Evolutionary conservation across 2,797 vertebrate species (phyloP), one percentile per base, ranked within the genome.

Genomic region (Takifugu ocellatus): DNA sequence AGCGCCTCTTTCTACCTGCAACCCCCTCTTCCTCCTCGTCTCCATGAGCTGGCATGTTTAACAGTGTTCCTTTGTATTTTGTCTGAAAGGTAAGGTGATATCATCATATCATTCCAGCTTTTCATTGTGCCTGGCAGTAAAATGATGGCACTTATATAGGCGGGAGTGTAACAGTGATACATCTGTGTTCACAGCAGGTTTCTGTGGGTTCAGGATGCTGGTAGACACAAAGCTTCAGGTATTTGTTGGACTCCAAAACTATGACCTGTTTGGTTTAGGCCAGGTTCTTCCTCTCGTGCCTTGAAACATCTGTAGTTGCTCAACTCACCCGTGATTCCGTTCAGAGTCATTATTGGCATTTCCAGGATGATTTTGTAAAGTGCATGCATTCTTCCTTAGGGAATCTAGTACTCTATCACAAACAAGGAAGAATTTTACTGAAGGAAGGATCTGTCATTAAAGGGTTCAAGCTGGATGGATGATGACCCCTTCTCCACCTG

Each of bases 301-400:
- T 2, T 48, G 46, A 59, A 44, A 60, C 47, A 68, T 46, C 54
- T 70, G 52, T 26, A 42, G 5, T 5, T 50, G n/a, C 31, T 51
- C 15, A 66, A 47, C 54, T 33, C 49, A 62, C 69, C 63, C 57
- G 47, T 79, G 64, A 78, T 70, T 59, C 77, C 71, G 75, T 54
- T 66, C 54, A n/a, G 29, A 56, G 56, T 68, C 60, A 50, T 31
- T 39, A 21, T 16, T 56, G 48, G 36, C 49, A 60, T 65, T 54
- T 53, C 42, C 45, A 39, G 61, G 31, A 9, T 33, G 21, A 21
- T 21, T 21, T 21, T 21, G 21, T 21, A 21, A 33, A 3, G 31
- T 10, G 31, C 31, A 33, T 33, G 7, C 31, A 9, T 33, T 33
- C 10, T 33, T 10, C 21, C 21, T 21, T 1, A 21, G 21, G 21